These are phyloP conservation scores for Thymallus thymallus DNA, from an alignment of 2,113 vertebrate genomes.

Conservation along the genomic window DNA sequence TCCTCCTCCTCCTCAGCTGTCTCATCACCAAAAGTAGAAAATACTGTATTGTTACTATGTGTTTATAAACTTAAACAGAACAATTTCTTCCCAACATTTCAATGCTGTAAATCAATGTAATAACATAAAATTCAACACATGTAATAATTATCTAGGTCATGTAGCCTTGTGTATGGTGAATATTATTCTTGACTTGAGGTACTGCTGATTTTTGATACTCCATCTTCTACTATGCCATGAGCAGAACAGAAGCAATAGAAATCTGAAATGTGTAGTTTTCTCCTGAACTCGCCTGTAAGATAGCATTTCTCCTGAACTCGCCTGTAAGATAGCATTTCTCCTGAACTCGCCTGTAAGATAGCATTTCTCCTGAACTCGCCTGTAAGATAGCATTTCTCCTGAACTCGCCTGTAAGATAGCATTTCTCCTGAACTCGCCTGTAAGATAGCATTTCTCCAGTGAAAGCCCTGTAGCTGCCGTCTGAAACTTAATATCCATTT, in stretches of 20 bases:
- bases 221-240: background rate
- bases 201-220: background rate
- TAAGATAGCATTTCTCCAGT: constrained; percentile 12
- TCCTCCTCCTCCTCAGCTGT: background rate
- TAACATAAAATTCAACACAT: background rate
- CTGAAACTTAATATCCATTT: constrained; percentile 32
- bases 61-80: background rate
- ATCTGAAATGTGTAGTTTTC: background rate
- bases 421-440: constrained; percentile 9
- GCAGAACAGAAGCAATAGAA: background rate
- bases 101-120: background rate
- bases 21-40: background rate
- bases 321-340: constrained; percentile 15
- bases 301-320: constrained; percentile 16
- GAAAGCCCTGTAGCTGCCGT: constrained; percentile 7
- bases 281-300: constrained; percentile 9
- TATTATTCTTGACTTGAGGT: background rate
- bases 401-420: constrained; percentile 9
- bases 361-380: constrained; percentile 12
- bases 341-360: constrained; percentile 11
- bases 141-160: too few species aligned
- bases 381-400: constrained; percentile 14
- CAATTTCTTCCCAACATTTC: background rate
- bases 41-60: background rate
- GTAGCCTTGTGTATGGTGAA: background rate